Base-by-base conservation (phyloP, 2,888 invertebrate genomes). In the Gibbula magus region DNA sequence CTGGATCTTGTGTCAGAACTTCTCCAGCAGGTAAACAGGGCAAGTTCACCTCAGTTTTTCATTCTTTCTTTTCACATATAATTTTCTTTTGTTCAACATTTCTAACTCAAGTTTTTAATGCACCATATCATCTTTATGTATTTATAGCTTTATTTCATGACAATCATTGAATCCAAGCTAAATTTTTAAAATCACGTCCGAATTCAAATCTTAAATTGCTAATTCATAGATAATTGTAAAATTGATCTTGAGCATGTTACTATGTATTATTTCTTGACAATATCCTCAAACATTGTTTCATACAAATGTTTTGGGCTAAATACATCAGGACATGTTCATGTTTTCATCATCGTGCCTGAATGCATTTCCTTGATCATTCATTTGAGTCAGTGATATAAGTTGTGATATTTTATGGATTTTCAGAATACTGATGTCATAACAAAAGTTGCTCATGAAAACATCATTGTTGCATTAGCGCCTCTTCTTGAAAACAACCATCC, bases 1-100 rank as follows among this genome's bases (percentile, higher is more conserved):
- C 92, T 96, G 82, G 95, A 96, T 88, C 95, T 96, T 29, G 95
- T 96, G 25, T 96, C 96, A 3, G 95, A 95, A 88, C 93, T 96
- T 67, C 93, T 96, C 56, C 95, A 95, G 79, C 91, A 93, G 91
- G 93, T 93, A 78, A 82, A 86, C 79, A 54, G 22, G 29, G 29
- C 52, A 29, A 18, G 3, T 39, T 56, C 51, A 39, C 16, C 22
- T 45, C 35, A 45, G 5, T 45, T 45, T 45, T 13, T 45, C 45
- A 45, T 45, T 45, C 45, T 45, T 45, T 1, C 13, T 45, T 45
- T 45, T 4, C 56, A 54, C 4, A 54, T 13, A 56, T 8, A 56
- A 25, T 8, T 56, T n/a, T 20, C 13, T 56, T 56, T 56, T 1
- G 22, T 56, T 20, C 25, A 25, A 25, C 13, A n/a, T 56, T 54